Base-by-base conservation (phyloP, 2,797 vertebrate species). In the Schizothorax lantsangensis region DNA sequence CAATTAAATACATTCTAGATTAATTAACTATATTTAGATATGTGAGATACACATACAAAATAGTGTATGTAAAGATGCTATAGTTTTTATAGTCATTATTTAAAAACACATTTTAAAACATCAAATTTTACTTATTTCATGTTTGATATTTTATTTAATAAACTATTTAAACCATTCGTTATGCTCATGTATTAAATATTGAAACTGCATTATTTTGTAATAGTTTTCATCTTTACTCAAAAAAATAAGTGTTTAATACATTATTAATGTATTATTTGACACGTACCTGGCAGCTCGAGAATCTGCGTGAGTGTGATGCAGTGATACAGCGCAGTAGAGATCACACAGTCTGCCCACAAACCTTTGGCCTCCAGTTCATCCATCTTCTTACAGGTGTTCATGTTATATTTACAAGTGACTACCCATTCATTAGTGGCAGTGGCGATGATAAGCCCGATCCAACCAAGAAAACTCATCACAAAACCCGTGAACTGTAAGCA, bases 391-490 rank as follows among this genome's bases (percentile, higher is more conserved):
- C 98, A 99, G 88, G 97, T 98, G 92, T 96, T 97, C 54, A 97
- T 93, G 87, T 97, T 96, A 89, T 98, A 98, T 90, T 97, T 97
- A 6, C 98, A 99, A 72, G 95, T 97, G 66, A 93, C 93, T 87
- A 99, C 97, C 98, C 98, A 99, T 91, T 99, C 98, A 6, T 98
- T 99, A 84, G 98, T 99, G 91, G 96, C 92, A 0, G 96, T 97
- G 9, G 98, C 97, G 81, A 99, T 95, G 15, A 99, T 91, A 82
- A 99, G 95, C 49, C 97, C 95, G 9, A 99, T 94, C 98, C 98
- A 99, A 8, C 98, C 98, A 0, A 99, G 86, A 49, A 95, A 96
- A 85, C 97, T 96, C 88, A 97, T 88, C 86, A 97, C 90, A 82
- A 99, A 97, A 54, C 97, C 98, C n/a, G 95, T 95, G 81, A 98